Evolutionary conservation across 2,888 invertebrate species (phyloP), one percentile per base, ranked within the genome.

Genomic region (Argynnis bischoffii): DNA sequence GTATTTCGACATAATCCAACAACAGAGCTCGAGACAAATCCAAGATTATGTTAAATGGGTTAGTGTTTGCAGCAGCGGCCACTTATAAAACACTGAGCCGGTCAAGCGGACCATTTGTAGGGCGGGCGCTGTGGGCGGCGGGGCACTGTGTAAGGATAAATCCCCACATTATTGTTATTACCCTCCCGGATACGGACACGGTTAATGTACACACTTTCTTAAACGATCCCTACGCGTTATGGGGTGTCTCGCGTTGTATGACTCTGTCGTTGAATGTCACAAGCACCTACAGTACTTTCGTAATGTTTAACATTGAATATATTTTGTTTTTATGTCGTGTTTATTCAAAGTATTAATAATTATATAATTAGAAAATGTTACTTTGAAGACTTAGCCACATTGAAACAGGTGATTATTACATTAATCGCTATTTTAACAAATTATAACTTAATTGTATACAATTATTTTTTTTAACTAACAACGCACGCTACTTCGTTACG

Each of bases 11-110:
- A 14, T 48, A 46, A 55, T 64, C 55, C n/a, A 51, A 51, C 55
- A 55, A 48, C 15, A 55, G 46, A 51, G 60, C 55, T 63, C 69
- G 26, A 67, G 72, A 77, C 77, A 77, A 76, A 80, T 81, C 78
- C 76, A 78, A 85, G 86, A 87, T 88, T 88, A 87, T 87, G 87
- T 81, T 83, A 84, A 85, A 85, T 79, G 80, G 81, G 75, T 79
- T 78, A 79, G 79, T 83, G 78, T 77, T 76, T 76, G 78, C 75
- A 73, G 75, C 72, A 69, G 81, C 81, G 79, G 75, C 76, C 86
- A 84, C 85, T 86, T 87, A 85, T 81, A 84, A 83, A 83, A 82
- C 81, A 81, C 81, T 77, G 61, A 61, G 82, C 78, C 74, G 79
- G 72, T 69, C 66, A 59, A 67, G 66, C 63, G 61, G 63, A 35